A percentile compares a stretch with the other conserved stretches of the same genome.
phyloP scores from a whole-genome alignment of 2,113 vertebrate genomes.

The Gila orcuttii region DNA sequence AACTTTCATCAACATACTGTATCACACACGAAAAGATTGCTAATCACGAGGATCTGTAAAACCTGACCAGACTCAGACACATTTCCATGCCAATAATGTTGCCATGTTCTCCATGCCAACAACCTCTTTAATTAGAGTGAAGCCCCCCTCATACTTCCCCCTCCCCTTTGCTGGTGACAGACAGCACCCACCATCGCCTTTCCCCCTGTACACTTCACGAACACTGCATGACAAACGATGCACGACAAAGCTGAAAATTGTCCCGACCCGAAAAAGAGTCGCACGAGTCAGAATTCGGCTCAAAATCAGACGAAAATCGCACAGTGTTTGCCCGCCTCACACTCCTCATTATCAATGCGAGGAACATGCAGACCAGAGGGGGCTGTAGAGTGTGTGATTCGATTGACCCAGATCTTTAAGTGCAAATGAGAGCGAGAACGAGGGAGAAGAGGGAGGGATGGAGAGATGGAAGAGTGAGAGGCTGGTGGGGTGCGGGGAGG shows the following conservation, averaged over 20 bases:
- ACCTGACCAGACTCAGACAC: constrained; percentile 64
- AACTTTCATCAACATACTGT: not conserved
- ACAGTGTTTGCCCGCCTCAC: not conserved
- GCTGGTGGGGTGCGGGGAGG: constrained; percentile 21
- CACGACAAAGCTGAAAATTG: too few species aligned
- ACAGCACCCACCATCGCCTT: not conserved
- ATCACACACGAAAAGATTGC: not conserved
- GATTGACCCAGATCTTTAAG: constrained; percentile 76
- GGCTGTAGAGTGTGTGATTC: constrained; percentile 64
- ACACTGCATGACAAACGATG: too few species aligned
- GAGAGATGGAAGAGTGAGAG: constrained; percentile 29
- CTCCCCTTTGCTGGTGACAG: constrained; percentile 44
- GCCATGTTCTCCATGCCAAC: constrained; percentile 44
- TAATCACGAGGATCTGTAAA: constrained; percentile 61
- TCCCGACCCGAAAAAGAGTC: too few species aligned
- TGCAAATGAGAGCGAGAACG: constrained; percentile 40
- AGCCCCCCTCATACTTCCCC: constrained; percentile 31
- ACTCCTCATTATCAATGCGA: constrained; percentile 52
- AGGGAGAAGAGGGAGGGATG: constrained; percentile 18
- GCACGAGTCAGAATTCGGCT: too few species aligned
- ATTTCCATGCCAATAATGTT: constrained; percentile 35
- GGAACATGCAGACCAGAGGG: constrained; percentile 44
- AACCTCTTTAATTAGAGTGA: constrained; percentile 53
- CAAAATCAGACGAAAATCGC: too few species aligned
- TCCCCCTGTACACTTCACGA: not conserved